phyloP scores from a whole-genome alignment of 2,888 invertebrate species.

The Erannis defoliaria region DNA sequence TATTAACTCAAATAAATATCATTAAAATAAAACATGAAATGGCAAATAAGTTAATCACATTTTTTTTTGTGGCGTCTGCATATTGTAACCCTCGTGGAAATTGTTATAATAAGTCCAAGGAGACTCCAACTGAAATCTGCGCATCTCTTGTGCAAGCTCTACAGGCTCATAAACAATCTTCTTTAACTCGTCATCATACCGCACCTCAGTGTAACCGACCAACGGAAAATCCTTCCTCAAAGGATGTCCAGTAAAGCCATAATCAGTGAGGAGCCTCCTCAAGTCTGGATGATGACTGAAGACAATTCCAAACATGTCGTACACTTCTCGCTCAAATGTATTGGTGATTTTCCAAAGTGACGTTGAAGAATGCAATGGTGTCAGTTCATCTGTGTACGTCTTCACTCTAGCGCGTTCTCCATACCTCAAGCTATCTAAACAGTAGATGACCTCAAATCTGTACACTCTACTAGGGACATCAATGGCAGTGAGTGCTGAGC shows the following conservation, averaged over 20 bases:
- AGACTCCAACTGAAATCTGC: constrained; percentile 64
- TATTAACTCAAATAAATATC: constrained; percentile 8
- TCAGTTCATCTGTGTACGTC: constrained; percentile 78
- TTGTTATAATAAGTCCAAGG: constrained; percentile 76
- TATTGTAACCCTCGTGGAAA: constrained; percentile 71
- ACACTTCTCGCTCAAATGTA: constrained; percentile 74
- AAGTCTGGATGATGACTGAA: constrained; percentile 79
- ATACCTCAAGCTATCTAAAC: constrained; percentile 68
- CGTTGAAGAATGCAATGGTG: constrained; percentile 70
- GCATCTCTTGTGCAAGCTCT: constrained; percentile 73
- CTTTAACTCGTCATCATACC: constrained; percentile 79
- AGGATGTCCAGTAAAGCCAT: constrained; percentile 79
- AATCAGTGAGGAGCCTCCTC: constrained; percentile 76
- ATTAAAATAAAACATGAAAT: not conserved
- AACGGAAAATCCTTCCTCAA: constrained; percentile 78
- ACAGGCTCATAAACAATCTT: constrained; percentile 79
- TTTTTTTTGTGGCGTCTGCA: constrained; percentile 48
- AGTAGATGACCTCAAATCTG: constrained; percentile 75
- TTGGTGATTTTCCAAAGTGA: constrained; percentile 63
- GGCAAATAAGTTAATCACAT: constrained; percentile 23
- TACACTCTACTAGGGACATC: constrained; percentile 74
- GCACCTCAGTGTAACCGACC: constrained; percentile 74
- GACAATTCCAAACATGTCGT: constrained; percentile 77
- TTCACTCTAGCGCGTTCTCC: constrained; percentile 64
- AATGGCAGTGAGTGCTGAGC: constrained; percentile 68